Evolutionary conservation across 2,797 vertebrate genomes (phyloP).

Genomic region (Steatocranus sp.): DNA sequence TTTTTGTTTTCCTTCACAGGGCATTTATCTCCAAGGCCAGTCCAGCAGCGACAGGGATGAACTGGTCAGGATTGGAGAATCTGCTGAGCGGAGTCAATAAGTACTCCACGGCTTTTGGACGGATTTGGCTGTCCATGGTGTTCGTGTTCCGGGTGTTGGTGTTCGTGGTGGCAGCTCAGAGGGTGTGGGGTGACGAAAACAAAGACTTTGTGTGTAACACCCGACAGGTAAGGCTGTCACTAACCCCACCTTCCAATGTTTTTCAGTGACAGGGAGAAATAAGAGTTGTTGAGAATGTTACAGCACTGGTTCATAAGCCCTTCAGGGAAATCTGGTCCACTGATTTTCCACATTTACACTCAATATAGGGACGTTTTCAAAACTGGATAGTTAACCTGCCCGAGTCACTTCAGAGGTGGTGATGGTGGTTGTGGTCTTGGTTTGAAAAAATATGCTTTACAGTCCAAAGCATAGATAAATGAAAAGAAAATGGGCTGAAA

Average conservation of each 20-base stretch:
- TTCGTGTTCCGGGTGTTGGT: slow-evolving; percentile 92
- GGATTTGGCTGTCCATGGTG: slow-evolving; percentile 92
- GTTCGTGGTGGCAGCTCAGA: slow-evolving; percentile 87
- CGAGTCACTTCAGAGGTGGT: not conserved
- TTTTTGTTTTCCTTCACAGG: not conserved
- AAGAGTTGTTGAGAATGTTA: not conserved
- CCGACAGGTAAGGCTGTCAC: slow-evolving; percentile 60
- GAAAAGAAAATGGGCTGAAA: not conserved
- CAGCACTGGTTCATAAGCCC: not conserved
- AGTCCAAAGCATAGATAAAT: not conserved
- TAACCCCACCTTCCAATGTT: not conserved
- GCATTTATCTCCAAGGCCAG: not conserved
- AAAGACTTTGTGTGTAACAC: slow-evolving; percentile 94
- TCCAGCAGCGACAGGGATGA: slow-evolving; percentile 75
- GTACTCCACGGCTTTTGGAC: slow-evolving; percentile 92
- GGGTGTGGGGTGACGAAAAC: slow-evolving; percentile 88
- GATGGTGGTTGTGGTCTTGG: not conserved
- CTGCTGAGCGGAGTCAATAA: slow-evolving; percentile 88
- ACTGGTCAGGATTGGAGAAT: slow-evolving; percentile 83
- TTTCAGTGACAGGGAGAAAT: not conserved
- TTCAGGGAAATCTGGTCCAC: not conserved
- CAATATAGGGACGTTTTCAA: not conserved
- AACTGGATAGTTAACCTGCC: not conserved
- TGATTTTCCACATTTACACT: not conserved
- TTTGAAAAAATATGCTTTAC: not conserved